phyloP scores from a whole-genome alignment of 2,888 invertebrate species.

The Carabus problematicus region DNA sequence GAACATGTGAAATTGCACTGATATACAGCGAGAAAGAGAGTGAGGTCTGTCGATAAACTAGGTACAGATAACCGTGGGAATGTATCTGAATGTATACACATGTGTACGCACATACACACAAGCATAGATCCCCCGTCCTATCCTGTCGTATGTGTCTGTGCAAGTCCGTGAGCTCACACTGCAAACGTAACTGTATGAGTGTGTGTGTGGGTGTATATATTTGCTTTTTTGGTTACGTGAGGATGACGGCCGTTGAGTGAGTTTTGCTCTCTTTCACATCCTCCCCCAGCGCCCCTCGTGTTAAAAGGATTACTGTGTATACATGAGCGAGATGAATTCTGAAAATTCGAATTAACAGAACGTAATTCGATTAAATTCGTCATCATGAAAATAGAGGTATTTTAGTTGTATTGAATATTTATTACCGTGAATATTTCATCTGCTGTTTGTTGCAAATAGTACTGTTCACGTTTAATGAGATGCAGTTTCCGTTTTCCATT shows the following conservation, averaged over 20 bases:
- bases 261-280: background rate
- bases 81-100: background rate
- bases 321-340: conserved; percentile 30
- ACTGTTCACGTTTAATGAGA: conserved; percentile 27
- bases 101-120: background rate
- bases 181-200: too few species aligned
- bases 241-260: too few species aligned
- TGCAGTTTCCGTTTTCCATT: conserved; percentile 20
- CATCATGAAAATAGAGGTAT: conserved; percentile 40
- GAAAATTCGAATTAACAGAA: conserved; percentile 39
- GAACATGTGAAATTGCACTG: conserved; percentile 6
- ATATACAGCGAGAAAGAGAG: too few species aligned
- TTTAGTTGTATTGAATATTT: conserved; percentile 41
- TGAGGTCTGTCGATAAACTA: background rate
- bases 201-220: too few species aligned
- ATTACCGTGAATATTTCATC: conserved; percentile 40
- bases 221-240: too few species aligned
- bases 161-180: too few species aligned
- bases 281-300: background rate
- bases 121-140: background rate
- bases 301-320: conserved; percentile 26
- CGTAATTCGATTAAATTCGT: conserved; percentile 36
- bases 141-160: background rate
- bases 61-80: conserved; percentile 19
- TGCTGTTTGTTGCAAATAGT: conserved; percentile 24